These are phyloP conservation scores for Physocephala rufipes DNA, from an alignment of 2,888 invertebrate species.

Conservation along the genomic window DNA sequence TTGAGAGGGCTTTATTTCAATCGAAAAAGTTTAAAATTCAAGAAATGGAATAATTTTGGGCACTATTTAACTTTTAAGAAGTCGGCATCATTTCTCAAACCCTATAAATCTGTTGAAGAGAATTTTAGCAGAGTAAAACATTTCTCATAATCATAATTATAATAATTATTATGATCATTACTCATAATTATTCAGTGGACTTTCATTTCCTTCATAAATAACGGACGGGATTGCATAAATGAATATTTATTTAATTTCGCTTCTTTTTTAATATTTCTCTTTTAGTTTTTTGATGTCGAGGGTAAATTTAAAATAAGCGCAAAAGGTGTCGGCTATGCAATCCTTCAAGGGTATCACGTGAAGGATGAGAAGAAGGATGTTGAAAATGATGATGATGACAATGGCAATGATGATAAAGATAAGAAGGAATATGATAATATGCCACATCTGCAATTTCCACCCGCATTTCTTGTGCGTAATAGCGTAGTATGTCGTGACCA, in stretches of 20 bases:
- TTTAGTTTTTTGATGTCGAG: conserved; percentile 86
- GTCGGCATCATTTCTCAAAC: no score
- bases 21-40: no score
- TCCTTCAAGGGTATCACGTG: conserved; percentile 87
- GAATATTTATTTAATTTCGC: no score
- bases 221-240: no score
- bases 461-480: conserved; percentile 77
- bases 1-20: no score
- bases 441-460: conserved; percentile 82
- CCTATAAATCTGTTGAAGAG: no score
- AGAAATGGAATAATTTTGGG: no score
- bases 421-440: not conserved
- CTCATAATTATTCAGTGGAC: not conserved
- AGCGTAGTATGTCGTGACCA: conserved; percentile 80
- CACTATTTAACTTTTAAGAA: no score
- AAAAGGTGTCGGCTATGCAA: conserved; percentile 87
- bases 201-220: not conserved
- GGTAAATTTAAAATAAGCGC: conserved; percentile 90
- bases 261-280: conserved; percentile 16
- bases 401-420: conserved; percentile 85
- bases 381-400: conserved; percentile 4
- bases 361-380: conserved; percentile 79
- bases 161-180: not conserved
- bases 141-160: no score
- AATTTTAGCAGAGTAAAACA: no score